Conservation (phyloP, 2,888 invertebrate genomes). For the Thymelicus acteon region DNA sequence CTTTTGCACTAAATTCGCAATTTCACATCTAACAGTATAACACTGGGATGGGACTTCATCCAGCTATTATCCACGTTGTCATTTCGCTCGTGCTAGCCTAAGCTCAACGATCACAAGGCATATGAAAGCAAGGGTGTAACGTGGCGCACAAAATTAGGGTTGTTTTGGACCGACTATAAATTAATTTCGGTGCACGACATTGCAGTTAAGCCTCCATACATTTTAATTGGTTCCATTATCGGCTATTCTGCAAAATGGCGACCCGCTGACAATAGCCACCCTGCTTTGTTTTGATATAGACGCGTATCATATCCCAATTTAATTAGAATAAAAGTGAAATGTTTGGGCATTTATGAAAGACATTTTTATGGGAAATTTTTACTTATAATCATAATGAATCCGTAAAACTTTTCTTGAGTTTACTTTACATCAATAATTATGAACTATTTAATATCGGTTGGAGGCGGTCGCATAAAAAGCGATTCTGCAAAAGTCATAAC, state of each 20-base stretch:
- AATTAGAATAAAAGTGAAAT: not conserved
- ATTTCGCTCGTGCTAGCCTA: constrained; percentile 47
- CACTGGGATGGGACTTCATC: not conserved
- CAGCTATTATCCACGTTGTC: constrained; percentile 20
- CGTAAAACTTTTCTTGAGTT: no score
- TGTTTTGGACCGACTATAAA: constrained; percentile 79
- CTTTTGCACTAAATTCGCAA: no score
- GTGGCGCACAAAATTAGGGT: constrained; percentile 64
- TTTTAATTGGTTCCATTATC: constrained; percentile 84
- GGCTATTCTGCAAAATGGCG: constrained; percentile 75
- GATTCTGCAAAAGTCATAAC: constrained; percentile 14
- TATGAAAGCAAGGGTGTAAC: constrained; percentile 46
- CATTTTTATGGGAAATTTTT: no score
- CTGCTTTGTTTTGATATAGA: constrained; percentile 59
- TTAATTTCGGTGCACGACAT: constrained; percentile 80
- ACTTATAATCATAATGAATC: no score
- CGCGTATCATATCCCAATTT: constrained; percentile 37
- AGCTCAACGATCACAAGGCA: constrained; percentile 62
- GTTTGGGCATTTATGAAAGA: no score
- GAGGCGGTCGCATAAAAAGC: not conserved
- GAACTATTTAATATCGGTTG: not conserved
- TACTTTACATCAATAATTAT: not conserved
- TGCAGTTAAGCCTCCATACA: constrained; percentile 84
- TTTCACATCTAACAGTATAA: constrained; percentile 3
- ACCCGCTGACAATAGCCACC: constrained; percentile 71